Evolutionary conservation across 2,797 vertebrate species (phyloP).

Genomic region (Sebastiscus albofasciatus): DNA sequence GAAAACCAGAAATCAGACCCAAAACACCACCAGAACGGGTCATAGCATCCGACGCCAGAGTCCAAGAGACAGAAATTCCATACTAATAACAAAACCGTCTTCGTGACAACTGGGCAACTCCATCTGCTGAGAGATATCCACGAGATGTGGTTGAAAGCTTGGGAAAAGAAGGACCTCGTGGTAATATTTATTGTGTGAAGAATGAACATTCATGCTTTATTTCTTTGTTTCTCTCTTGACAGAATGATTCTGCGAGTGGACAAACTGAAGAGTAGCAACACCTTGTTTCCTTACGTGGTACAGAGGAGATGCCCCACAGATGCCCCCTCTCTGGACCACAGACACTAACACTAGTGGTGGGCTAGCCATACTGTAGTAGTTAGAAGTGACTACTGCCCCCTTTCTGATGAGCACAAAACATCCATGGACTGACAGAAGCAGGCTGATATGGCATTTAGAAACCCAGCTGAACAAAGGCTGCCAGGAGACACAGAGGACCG

Average conservation of each 20-base stretch:
- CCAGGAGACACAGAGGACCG: slow-evolving; percentile 23
- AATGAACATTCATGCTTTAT: background rate
- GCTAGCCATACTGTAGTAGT: slow-evolving; percentile 62
- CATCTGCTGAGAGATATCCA: background rate
- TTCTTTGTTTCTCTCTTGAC: slow-evolving; percentile 24
- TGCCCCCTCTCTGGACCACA: slow-evolving; percentile 53
- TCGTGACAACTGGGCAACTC: background rate
- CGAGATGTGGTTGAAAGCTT: background rate
- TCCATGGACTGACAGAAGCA: slow-evolving; percentile 43
- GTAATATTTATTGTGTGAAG: background rate
- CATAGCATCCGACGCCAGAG: background rate
- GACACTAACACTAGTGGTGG: slow-evolving; percentile 51
- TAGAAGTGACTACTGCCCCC: slow-evolving; percentile 62
- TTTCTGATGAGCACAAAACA: slow-evolving; percentile 72
- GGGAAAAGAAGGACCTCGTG: background rate
- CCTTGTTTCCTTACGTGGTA: slow-evolving; percentile 52
- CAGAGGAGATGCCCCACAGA: slow-evolving; percentile 52
- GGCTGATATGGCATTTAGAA: slow-evolving; percentile 34
- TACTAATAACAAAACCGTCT: background rate
- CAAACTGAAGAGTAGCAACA: slow-evolving; percentile 69
- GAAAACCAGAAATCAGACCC: background rate
- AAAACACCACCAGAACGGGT: background rate
- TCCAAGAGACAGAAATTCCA: background rate
- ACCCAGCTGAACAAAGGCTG: slow-evolving; percentile 17
- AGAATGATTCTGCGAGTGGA: slow-evolving; percentile 65